Base-by-base conservation (phyloP, 2,888 invertebrate species). In the Acanthosepion esculentum region DNA sequence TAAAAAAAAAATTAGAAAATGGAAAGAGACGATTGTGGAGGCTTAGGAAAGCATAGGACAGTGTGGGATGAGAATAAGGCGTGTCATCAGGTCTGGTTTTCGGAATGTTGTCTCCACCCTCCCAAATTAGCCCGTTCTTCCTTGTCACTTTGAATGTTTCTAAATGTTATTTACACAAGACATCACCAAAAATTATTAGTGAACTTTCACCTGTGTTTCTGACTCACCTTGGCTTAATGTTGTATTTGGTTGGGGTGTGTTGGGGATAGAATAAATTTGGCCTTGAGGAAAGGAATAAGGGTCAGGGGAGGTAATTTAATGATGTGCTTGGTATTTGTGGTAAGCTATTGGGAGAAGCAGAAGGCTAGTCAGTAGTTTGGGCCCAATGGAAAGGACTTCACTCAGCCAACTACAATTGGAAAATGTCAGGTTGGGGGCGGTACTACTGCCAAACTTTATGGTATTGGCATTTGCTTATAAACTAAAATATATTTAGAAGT, bases 61-160 rank as follows among this genome's bases (percentile, higher is more conserved):
- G n/a, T n/a, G n/a, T 78, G n/a, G n/a, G n/a, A n/a, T n/a, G 15
- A 10, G 3, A 78, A 78, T 33, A 78, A 78, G 12, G n/a, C n/a
- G 78, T 78, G n/a, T 78, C 78, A 78, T 78, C 15, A 5, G n/a
- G n/a, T 78, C 78, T 78, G 78, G 78, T 78, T 33, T 41, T n/a
- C 12, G 78, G 18, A n/a, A n/a, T 5, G n/a, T 8, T 8, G 2
- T 12, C n/a, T 12, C n/a, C n/a, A 78, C 78, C 78, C n/a, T 12
- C 78, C 78, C 3, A 18, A n/a, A 33, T 33, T n/a, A 23, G 15
- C 78, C 12, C 33, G 33, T 78, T 78, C 78, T 18, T 33, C n/a
- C 78, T 78, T 78, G 78, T n/a, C 78, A 78, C 78, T n/a, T n/a
- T 78, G n/a, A 78, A 78, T 78, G 78, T 78, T 78, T 78, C 78